Percentiles rank a stretch among this genome's conserved stretches.
Conservation (phyloP, 2,797 vertebrate species). For the Poeciliopsis turneri region DNA sequence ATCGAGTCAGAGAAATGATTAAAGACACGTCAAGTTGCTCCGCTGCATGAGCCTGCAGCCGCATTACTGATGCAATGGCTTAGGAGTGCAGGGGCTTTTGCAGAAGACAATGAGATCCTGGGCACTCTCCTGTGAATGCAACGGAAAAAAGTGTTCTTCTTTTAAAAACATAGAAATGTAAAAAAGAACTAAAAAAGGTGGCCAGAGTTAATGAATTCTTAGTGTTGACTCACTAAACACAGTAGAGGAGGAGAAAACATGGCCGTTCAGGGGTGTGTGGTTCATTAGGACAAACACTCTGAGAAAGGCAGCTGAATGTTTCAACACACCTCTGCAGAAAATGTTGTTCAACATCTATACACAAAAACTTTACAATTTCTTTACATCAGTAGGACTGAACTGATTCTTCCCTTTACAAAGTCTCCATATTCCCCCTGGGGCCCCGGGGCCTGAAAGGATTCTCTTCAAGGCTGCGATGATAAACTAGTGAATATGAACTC, state of each 20-base stretch:
- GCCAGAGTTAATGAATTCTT: slow-evolving; percentile 45
- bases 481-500: slow-evolving; percentile 46
- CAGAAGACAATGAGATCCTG: slow-evolving; percentile 47
- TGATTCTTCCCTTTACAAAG: slow-evolving; percentile 73
- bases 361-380: slow-evolving; percentile 70
- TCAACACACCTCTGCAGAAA: slow-evolving; percentile 38
- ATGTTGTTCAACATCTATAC: slow-evolving; percentile 56
- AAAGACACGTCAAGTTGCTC: slow-evolving; percentile 30
- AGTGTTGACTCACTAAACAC: slow-evolving; percentile 35
- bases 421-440: slow-evolving; percentile 47
- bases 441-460: slow-evolving; percentile 36
- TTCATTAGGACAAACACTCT: slow-evolving; percentile 45
- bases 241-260: not conserved
- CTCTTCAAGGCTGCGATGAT: slow-evolving; percentile 57
- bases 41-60: slow-evolving; percentile 47
- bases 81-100: slow-evolving; percentile 38
- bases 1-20: slow-evolving; percentile 31
- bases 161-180: slow-evolving; percentile 67
- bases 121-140: slow-evolving; percentile 63
- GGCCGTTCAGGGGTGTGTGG: slow-evolving; percentile 23
- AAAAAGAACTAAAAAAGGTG: slow-evolving; percentile 24
- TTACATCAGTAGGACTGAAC: slow-evolving; percentile 80
- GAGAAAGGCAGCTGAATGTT: slow-evolving; percentile 54
- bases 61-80: slow-evolving; percentile 53
- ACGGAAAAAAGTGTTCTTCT: slow-evolving; percentile 34